These are phyloP conservation scores for Paedocypris sp. DNA, from an alignment of 2,113 vertebrate genomes.

Conservation along the genomic window DNA sequence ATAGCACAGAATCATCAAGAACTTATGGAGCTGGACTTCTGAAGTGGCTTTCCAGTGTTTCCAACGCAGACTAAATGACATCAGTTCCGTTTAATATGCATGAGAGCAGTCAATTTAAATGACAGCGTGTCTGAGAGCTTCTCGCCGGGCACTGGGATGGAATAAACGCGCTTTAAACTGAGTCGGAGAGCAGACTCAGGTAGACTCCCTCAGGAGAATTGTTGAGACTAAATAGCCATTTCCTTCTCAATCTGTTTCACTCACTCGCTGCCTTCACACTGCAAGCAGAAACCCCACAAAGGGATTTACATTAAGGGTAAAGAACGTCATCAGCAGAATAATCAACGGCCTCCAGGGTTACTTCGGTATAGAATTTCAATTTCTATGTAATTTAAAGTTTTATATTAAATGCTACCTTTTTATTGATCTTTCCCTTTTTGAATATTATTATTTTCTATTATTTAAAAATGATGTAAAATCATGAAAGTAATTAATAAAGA, in stretches of 20 bases:
- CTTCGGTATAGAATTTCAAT: too few relatives aligned
- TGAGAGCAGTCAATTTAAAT: neutral
- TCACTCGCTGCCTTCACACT: neutral
- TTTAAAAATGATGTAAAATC: too few relatives aligned
- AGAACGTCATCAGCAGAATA: too few relatives aligned
- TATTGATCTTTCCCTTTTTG: too few relatives aligned
- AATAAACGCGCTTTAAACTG: conserved; percentile 1
- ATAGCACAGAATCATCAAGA: neutral
- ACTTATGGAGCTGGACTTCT: neutral
- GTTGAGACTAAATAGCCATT: conserved; percentile 12
- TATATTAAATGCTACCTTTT: too few relatives aligned
- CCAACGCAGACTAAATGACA: neutral
- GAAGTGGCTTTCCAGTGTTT: neutral
- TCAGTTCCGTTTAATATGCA: neutral
- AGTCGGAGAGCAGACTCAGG: neutral
- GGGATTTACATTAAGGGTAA: too few relatives aligned
- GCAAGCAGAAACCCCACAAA: too few relatives aligned
- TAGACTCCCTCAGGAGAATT: conserved; percentile 6
- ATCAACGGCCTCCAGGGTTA: too few relatives aligned
- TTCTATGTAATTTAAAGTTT: too few relatives aligned
- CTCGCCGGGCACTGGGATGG: neutral
- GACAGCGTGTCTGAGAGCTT: neutral
- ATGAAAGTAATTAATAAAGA: too few relatives aligned
- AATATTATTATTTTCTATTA: too few relatives aligned
- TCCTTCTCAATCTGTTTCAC: conserved; percentile 23